A percentile compares a stretch with the other conserved stretches of the same genome.
Conservation (phyloP, 2,113 vertebrate genomes). For the Nerophis lumbriciformis region DNA sequence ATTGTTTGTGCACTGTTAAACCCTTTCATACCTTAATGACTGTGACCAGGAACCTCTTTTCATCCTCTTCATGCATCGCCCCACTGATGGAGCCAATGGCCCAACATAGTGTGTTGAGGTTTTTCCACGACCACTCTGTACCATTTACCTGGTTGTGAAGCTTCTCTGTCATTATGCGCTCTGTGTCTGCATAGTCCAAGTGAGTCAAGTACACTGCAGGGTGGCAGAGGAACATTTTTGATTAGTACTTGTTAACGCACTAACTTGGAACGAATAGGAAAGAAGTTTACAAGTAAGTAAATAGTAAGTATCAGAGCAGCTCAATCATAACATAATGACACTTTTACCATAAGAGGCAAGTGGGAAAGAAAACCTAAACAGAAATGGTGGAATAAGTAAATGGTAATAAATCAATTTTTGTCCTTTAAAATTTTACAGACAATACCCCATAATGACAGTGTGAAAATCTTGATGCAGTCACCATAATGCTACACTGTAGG, state of each 20-base stretch:
- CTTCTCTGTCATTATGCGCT: slow-evolving; percentile 98
- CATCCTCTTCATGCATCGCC: slow-evolving; percentile 98
- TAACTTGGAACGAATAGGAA: neutral
- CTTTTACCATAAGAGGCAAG: neutral
- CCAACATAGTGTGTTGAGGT: slow-evolving; percentile 97
- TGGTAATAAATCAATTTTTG: no score
- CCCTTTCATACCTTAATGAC: slow-evolving; percentile 88
- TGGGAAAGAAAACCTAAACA: neutral
- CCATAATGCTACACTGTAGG: no score
- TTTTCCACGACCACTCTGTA: slow-evolving; percentile 98
- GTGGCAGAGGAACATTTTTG: neutral
- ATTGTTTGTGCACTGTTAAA: neutral
- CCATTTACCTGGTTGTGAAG: slow-evolving; percentile 99
- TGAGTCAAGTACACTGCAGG: slow-evolving; percentile 93
- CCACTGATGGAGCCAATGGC: slow-evolving; percentile 98
- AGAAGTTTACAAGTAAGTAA: neutral
- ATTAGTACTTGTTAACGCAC: neutral
- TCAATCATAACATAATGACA: no score
- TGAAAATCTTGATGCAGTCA: no score
- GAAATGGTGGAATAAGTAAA: no score
- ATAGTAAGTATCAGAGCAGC: neutral
- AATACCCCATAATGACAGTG: no score
- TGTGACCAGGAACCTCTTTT: slow-evolving; percentile 96
- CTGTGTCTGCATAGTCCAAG: slow-evolving; percentile 96
- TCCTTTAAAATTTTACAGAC: neutral